phyloP scores from a whole-genome alignment of 2,888 invertebrate species.

The Pandemis cinnamomeana region DNA sequence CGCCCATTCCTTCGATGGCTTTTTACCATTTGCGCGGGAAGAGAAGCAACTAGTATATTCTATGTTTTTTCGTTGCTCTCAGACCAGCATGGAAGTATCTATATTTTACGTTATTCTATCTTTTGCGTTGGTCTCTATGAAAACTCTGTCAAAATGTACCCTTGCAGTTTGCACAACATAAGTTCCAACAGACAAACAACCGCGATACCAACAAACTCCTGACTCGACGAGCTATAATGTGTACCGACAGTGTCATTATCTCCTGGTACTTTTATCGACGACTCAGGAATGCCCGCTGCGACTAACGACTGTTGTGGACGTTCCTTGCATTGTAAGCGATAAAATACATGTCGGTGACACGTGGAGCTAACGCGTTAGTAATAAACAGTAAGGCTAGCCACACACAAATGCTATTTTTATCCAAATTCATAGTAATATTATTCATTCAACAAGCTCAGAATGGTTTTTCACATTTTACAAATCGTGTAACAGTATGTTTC shows the following conservation, averaged over 20 bases:
- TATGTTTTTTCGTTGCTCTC: no score
- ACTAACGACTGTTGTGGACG: constrained; percentile 21
- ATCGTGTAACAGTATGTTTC: no score
- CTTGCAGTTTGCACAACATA: neutral
- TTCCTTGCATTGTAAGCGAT: constrained; percentile 10
- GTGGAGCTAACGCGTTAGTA: neutral
- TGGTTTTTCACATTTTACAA: no score
- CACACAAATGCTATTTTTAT: no score
- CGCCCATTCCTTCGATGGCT: no score
- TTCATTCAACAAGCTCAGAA: no score
- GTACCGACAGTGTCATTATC: constrained; percentile 6
- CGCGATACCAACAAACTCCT: neutral
- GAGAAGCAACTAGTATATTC: no score
- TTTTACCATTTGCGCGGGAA: no score
- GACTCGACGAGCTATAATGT: neutral
- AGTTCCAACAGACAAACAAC: neutral
- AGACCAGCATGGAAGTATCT: no score
- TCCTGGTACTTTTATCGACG: neutral
- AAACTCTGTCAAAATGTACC: no score
- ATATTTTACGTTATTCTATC: neutral
- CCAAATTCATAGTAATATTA: no score
- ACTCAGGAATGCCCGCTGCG: constrained; percentile 19
- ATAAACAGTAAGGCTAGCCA: neutral
- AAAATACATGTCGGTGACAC: constrained; percentile 26
- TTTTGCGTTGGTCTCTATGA: neutral